Evolutionary conservation across 2,797 vertebrate species (phyloP).

Genomic region (Novumbra hubbsi): DNA sequence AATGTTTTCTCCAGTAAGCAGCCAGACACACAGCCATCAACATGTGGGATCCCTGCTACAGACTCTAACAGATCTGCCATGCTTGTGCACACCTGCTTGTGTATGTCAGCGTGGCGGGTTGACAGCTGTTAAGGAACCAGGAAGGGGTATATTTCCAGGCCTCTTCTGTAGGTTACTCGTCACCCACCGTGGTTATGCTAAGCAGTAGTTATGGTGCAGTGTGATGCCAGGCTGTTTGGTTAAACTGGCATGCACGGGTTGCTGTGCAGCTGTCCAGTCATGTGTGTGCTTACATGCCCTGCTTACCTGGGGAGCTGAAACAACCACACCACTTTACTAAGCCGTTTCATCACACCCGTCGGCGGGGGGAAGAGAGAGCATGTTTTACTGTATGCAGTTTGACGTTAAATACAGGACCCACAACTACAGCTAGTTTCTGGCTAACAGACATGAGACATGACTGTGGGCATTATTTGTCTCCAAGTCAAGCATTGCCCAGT

Average conservation of each 20-base stretch:
- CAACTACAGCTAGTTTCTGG: background rate
- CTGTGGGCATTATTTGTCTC: background rate
- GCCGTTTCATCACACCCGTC: constrained; percentile 43
- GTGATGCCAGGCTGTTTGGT: constrained; percentile 16
- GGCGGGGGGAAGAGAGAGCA: constrained; percentile 16
- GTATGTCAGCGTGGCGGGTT: background rate
- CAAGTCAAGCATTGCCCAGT: background rate
- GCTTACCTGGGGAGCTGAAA: constrained; percentile 47
- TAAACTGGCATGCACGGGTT: constrained; percentile 61
- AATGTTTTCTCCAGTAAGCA: constrained; percentile 28
- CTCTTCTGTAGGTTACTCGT: background rate
- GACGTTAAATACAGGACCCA: background rate
- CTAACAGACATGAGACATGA: background rate
- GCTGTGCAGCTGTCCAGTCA: constrained; percentile 55
- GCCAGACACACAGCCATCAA: constrained; percentile 41
- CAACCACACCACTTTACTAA: constrained; percentile 46
- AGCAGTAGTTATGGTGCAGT: constrained; percentile 27
- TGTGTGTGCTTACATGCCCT: constrained; percentile 54
- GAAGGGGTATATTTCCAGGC: background rate
- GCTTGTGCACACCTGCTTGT: background rate
- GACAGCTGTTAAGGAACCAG: background rate
- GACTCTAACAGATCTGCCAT: background rate
- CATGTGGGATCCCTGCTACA: constrained; percentile 9
- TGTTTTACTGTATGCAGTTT: constrained; percentile 8
- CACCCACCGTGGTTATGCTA: background rate